These are phyloP conservation scores for Drosophila micromelanica DNA, from an alignment of 1,140 invertebrate genomes.

Conservation along the genomic window DNA sequence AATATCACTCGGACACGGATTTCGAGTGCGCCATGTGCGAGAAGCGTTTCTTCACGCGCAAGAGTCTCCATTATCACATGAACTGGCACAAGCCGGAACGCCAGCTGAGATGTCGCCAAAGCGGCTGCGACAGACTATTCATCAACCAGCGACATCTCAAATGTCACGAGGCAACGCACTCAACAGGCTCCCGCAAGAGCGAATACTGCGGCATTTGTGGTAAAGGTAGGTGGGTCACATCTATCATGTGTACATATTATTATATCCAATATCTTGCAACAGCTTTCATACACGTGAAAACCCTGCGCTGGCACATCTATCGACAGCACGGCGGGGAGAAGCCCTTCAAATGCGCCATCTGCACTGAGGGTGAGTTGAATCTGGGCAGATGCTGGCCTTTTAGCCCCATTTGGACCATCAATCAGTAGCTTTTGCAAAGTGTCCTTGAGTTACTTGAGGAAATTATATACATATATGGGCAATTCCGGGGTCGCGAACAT, in stretches of 20 bases:
- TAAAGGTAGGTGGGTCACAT: constrained; percentile 49
- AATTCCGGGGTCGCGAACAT: no score
- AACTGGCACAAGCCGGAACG: constrained; percentile 79
- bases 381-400: constrained; percentile 1
- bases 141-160: constrained; percentile 77
- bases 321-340: constrained; percentile 78
- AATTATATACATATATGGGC: no score
- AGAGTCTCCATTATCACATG: constrained; percentile 79
- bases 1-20: constrained; percentile 80
- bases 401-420: constrained; percentile 10
- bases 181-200: constrained; percentile 63
- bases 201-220: constrained; percentile 75
- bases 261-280: not conserved
- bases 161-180: constrained; percentile 74
- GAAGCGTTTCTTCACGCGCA: constrained; percentile 76
- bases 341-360: constrained; percentile 74
- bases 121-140: constrained; percentile 72
- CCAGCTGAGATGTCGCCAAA: constrained; percentile 67
- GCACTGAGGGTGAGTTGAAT: constrained; percentile 72
- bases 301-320: constrained; percentile 78
- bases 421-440: not conserved
- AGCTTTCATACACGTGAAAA: constrained; percentile 80
- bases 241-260: not conserved
- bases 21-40: constrained; percentile 74
- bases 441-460: not conserved